phyloP scores from a whole-genome alignment of 2,113 vertebrate species.

The Gymnobelideus leadbeateri region DNA sequence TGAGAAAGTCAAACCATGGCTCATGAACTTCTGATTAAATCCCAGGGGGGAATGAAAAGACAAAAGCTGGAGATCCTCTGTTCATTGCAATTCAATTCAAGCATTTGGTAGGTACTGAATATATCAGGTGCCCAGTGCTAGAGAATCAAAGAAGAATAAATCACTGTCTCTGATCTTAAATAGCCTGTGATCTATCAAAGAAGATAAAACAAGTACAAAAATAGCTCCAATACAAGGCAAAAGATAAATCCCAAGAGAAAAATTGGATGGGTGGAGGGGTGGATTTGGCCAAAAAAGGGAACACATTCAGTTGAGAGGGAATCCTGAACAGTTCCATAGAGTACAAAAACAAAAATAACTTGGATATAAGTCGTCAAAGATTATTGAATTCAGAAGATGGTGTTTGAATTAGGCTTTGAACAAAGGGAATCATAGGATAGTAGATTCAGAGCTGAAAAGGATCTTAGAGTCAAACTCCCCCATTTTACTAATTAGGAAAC shows the following conservation, averaged over 20 bases:
- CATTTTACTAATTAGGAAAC: background rate
- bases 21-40: background rate
- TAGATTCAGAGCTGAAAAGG: background rate
- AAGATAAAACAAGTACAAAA: background rate
- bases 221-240: background rate
- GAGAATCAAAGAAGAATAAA: background rate
- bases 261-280: rapidly evolving
- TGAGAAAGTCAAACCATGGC: background rate
- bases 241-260: background rate
- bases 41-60: background rate
- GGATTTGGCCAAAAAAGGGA: background rate
- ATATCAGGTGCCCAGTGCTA: background rate
- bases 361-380: background rate
- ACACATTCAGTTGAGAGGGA: background rate
- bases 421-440: background rate
- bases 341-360: background rate
- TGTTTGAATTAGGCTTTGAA: background rate
- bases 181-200: background rate
- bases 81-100: background rate
- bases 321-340: background rate
- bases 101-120: background rate
- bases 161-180: background rate
- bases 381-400: background rate
- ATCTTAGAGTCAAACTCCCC: background rate
- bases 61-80: background rate